These are phyloP conservation scores for Trematocara marginatum DNA, from an alignment of 2,113 vertebrate species.

Conservation along the genomic window DNA sequence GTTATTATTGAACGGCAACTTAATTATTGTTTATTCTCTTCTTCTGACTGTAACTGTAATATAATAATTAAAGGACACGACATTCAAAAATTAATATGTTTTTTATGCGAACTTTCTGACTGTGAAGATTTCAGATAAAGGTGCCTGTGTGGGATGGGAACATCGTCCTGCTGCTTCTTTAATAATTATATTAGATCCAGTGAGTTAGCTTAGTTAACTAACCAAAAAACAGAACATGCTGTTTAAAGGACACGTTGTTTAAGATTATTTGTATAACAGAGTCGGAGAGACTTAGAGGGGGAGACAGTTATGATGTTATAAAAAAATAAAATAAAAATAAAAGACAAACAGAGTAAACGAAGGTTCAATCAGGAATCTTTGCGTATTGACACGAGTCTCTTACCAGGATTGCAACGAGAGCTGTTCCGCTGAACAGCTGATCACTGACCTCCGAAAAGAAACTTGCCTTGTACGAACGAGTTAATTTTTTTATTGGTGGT, in stretches of 20 bases:
- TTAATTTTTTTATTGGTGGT: background rate
- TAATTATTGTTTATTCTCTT: background rate
- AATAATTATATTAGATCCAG: background rate
- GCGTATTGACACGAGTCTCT: background rate
- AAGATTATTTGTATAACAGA: background rate
- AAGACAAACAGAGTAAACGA: background rate
- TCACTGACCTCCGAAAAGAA: background rate
- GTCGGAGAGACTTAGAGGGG: background rate
- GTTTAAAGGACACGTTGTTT: background rate
- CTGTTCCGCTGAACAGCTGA: background rate
- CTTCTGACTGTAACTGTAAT: background rate
- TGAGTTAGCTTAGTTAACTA: background rate
- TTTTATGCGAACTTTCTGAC: background rate
- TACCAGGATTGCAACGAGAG: conserved; percentile 4
- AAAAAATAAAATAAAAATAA: background rate
- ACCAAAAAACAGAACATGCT: background rate
- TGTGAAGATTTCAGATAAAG: background rate
- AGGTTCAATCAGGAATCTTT: too few relatives aligned
- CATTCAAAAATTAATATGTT: background rate
- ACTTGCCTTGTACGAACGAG: background rate
- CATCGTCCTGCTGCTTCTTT: background rate
- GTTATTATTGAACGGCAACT: background rate
- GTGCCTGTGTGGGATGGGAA: background rate
- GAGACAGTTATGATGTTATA: background rate
- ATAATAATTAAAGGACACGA: background rate